A percentile compares a stretch with the other conserved stretches of the same genome.
Conservation (phyloP, 2,888 invertebrate species). For the Tetramorium bicarinatum region DNA sequence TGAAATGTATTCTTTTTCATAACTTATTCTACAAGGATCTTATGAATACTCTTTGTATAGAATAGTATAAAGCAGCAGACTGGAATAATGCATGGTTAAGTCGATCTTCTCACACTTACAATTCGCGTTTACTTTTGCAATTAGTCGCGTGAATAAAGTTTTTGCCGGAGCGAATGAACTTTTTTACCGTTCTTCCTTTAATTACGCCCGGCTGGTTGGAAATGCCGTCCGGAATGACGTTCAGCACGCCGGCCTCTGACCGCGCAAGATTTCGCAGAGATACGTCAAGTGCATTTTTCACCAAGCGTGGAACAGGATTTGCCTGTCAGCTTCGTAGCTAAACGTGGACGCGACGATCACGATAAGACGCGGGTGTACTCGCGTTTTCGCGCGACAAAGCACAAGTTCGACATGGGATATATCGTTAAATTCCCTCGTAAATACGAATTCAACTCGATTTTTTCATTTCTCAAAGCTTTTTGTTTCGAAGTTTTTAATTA, state of each 20-base stretch:
- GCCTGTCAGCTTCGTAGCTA: slow-evolving; percentile 22
- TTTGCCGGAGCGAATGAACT: background rate
- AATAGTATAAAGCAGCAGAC: background rate
- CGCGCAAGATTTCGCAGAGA: slow-evolving; percentile 44
- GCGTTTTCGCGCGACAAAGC: slow-evolving; percentile 11
- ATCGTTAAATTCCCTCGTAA: slow-evolving; percentile 17
- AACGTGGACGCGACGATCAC: slow-evolving; percentile 23
- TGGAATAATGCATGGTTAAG: background rate
- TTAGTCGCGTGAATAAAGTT: slow-evolving; percentile 23
- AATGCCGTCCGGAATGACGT: slow-evolving; percentile 36
- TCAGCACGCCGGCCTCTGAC: slow-evolving; percentile 26
- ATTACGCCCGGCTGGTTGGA: slow-evolving; percentile 37
- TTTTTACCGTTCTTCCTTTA: slow-evolving; percentile 30
- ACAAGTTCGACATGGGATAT: background rate
- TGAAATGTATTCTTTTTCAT: background rate
- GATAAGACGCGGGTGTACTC: slow-evolving; percentile 34
- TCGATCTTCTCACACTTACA: background rate
- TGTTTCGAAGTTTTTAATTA: background rate
- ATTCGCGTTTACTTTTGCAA: slow-evolving; percentile 22
- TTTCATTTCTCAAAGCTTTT: background rate
- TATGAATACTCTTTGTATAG: background rate
- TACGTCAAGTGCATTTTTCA: slow-evolving; percentile 41
- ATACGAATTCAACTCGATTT: background rate
- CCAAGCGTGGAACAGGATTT: slow-evolving; percentile 37
- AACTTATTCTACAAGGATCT: background rate